A percentile compares a stretch with the other conserved stretches of the same genome.
Evolutionary conservation across 2,797 vertebrate genomes (phyloP).

Genomic region (Girardinus metallicus): DNA sequence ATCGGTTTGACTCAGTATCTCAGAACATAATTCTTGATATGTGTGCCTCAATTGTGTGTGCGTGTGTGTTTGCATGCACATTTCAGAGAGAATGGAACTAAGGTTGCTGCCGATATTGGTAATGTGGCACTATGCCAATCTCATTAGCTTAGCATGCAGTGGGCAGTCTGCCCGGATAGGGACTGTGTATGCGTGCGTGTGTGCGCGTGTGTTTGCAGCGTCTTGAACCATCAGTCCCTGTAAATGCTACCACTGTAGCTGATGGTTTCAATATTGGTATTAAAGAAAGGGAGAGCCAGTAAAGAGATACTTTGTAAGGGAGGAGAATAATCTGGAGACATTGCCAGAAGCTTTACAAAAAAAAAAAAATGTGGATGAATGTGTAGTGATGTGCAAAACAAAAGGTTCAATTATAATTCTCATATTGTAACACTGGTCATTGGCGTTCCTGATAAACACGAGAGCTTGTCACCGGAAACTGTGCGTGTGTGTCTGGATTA

Average conservation of each 20-base stretch:
- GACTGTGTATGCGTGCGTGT: conserved; percentile 22
- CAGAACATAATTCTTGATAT: conserved; percentile 21
- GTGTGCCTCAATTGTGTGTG: background rate
- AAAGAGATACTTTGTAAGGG: conserved; percentile 2
- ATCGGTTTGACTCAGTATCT: conserved; percentile 41
- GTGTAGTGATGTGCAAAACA: conserved; percentile 1
- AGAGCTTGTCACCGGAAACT: conserved; percentile 45
- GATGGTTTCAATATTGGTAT: conserved; percentile 76
- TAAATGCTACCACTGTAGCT: conserved; percentile 75
- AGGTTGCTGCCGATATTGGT: conserved; percentile 72
- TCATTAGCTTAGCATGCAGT: conserved; percentile 80
- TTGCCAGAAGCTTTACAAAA: conserved; percentile 9
- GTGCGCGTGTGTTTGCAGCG: conserved; percentile 3
- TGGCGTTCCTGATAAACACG: conserved; percentile 45
- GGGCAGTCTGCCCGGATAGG: conserved; percentile 69
- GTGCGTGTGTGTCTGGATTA: conserved; percentile 15
- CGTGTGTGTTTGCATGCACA: conserved; percentile 12
- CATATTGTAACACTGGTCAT: conserved; percentile 34
- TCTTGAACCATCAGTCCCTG: conserved; percentile 58
- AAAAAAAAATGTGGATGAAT: background rate
- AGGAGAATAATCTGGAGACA: conserved; percentile 11
- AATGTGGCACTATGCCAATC: conserved; percentile 72
- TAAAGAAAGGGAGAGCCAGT: conserved; percentile 44
- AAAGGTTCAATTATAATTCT: conserved; percentile 37
- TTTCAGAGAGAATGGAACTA: conserved; percentile 46